Conservation (phyloP, 2,888 invertebrate genomes). For the Aporophyla nigra region DNA sequence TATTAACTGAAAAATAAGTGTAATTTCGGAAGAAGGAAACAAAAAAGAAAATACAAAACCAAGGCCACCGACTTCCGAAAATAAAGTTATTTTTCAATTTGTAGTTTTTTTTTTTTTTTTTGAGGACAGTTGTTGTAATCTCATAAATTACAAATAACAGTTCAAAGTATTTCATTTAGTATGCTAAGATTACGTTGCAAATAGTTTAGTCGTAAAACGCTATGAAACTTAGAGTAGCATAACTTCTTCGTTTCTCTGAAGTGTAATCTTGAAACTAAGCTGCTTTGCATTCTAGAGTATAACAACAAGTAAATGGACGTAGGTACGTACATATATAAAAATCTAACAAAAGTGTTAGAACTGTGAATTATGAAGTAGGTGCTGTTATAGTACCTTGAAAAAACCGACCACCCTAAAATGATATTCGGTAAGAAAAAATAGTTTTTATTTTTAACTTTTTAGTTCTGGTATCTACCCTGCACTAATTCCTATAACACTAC, state of each 20-base stretch:
- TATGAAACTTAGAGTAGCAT: slow-evolving; percentile 50
- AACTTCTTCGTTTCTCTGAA: slow-evolving; percentile 45
- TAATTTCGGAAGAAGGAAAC: too few relatives aligned
- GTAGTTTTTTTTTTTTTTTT: too few relatives aligned
- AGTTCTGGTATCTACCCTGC: too few relatives aligned
- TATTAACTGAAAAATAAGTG: too few relatives aligned
- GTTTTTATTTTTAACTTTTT: too few relatives aligned
- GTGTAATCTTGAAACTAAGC: slow-evolving; percentile 53
- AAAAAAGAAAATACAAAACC: too few relatives aligned
- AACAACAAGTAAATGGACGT: slow-evolving; percentile 6
- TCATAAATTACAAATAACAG: slow-evolving; percentile 4
- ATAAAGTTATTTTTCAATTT: too few relatives aligned
- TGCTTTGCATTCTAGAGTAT: slow-evolving; percentile 42
- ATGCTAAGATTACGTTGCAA: slow-evolving; percentile 34
- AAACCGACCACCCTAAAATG: too few relatives aligned
- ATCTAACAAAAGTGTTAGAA: neutral
- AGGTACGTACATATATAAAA: neutral
- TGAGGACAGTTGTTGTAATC: neutral
- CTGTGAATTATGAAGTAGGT: neutral
- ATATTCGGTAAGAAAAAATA: neutral
- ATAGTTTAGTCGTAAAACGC: slow-evolving; percentile 45
- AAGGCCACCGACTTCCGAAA: too few relatives aligned
- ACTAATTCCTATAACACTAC: too few relatives aligned
- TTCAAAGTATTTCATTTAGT: slow-evolving; percentile 10
- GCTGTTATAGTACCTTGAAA: neutral